These are phyloP conservation scores for Megaceryle maxima DNA, from an alignment of 2,113 vertebrate genomes.

Conservation along the genomic window DNA sequence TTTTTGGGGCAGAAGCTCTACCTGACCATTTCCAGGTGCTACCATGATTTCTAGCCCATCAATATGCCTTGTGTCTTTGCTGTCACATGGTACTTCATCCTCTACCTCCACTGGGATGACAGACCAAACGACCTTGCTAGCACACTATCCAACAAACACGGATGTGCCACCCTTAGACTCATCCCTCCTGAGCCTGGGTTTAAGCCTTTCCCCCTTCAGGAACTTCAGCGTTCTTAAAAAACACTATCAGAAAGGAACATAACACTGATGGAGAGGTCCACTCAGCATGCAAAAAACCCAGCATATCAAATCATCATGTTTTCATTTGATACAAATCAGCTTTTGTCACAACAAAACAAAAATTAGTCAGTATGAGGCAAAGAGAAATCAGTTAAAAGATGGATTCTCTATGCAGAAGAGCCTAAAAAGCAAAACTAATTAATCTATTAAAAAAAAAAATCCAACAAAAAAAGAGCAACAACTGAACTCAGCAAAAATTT, in stretches of 20 bases:
- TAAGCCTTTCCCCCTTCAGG: neutral
- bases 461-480: neutral
- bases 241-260: neutral
- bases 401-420: neutral
- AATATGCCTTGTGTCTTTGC: neutral
- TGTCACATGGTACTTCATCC: neutral
- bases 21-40: neutral
- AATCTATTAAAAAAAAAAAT: neutral
- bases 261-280: neutral
- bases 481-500: neutral
- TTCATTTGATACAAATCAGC: neutral
- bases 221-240: neutral
- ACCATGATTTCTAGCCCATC: neutral
- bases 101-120: neutral
- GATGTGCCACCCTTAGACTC: too few species aligned
- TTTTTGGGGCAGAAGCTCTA: neutral
- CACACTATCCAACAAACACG: too few species aligned
- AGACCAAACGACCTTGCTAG: neutral
- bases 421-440: neutral
- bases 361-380: neutral
- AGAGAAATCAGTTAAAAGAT: neutral
- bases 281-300: neutral
- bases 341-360: neutral
- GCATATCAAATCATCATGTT: fast-evolving
- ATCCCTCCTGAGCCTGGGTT: too few species aligned